A percentile compares a stretch with the other conserved stretches of the same genome.
Conservation (phyloP, 1,140 invertebrate genomes). For the Temnothorax nylanderi region DNA sequence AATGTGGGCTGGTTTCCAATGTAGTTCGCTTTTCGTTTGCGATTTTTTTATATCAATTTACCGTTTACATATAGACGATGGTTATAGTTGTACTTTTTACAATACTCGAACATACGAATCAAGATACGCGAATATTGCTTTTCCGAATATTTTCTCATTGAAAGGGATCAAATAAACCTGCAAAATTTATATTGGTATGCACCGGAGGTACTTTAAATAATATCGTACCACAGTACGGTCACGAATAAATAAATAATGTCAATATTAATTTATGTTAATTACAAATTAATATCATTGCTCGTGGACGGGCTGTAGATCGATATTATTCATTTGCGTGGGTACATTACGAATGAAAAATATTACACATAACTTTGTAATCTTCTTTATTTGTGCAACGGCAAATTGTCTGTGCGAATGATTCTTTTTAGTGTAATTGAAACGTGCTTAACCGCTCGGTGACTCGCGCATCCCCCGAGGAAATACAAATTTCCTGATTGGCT, state of each 20-base stretch:
- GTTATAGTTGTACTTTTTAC: neutral
- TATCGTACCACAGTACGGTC: constrained; percentile 2
- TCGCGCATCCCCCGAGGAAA: constrained; percentile 63
- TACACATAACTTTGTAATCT: constrained; percentile 39
- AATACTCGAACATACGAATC: neutral
- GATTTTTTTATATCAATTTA: neutral
- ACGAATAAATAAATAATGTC: constrained; percentile 43
- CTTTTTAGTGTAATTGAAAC: constrained; percentile 56
- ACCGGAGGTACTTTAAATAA: constrained; percentile 27
- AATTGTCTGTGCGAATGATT: constrained; percentile 30
- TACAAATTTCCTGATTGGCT: constrained; percentile 74
- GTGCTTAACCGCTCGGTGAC: constrained; percentile 29
- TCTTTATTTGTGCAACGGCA: neutral
- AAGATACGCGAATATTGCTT: constrained; percentile 12
- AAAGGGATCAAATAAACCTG: constrained; percentile 21
- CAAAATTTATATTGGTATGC: constrained; percentile 13
- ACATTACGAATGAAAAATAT: constrained; percentile 17
- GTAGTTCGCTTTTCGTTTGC: neutral
- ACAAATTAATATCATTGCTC: constrained; percentile 39
- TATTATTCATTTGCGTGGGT: constrained; percentile 30
- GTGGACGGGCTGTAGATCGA: neutral
- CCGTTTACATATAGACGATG: neutral
- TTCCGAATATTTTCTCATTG: constrained; percentile 2
- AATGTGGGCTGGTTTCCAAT: neutral
- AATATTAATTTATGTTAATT: constrained; percentile 62